These are phyloP conservation scores for Pyrochroa serraticornis DNA, from an alignment of 2,888 invertebrate genomes.

Conservation along the genomic window DNA sequence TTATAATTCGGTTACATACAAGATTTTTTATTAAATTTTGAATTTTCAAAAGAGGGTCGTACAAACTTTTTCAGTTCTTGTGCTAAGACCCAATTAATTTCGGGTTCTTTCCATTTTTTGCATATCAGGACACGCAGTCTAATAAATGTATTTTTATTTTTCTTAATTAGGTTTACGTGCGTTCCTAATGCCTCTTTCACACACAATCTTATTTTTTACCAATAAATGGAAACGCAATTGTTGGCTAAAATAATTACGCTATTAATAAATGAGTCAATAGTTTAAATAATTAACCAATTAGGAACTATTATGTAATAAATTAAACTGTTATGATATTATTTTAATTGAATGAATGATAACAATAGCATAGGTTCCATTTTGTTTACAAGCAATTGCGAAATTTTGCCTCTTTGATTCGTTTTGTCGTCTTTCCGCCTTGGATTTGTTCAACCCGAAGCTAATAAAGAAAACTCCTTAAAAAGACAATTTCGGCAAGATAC, in stretches of 20 bases:
- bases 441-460: slow-evolving; percentile 12
- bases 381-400: slow-evolving; percentile 11
- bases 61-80: slow-evolving; percentile 6
- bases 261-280: too few relatives aligned
- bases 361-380: too few relatives aligned
- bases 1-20: too few relatives aligned
- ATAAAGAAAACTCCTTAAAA: slow-evolving; percentile 15
- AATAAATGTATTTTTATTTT: slow-evolving; percentile 15
- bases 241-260: too few relatives aligned
- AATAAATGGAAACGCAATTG: too few relatives aligned
- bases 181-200: slow-evolving; percentile 5
- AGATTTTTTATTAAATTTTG: background rate
- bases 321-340: too few relatives aligned
- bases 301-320: too few relatives aligned
- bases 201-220: slow-evolving; percentile 1
- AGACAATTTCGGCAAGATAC: slow-evolving; percentile 14
- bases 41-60: background rate
- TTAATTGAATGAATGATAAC: too few relatives aligned
- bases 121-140: slow-evolving; percentile 25
- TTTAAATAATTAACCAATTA: too few relatives aligned
- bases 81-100: slow-evolving; percentile 19
- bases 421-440: slow-evolving; percentile 8
- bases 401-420: slow-evolving; percentile 18
- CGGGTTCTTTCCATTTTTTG: slow-evolving; percentile 10
- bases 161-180: slow-evolving; percentile 11